Conservation (phyloP, 2,797 vertebrate species). For the Synaphobranchus kaupii region DNA sequence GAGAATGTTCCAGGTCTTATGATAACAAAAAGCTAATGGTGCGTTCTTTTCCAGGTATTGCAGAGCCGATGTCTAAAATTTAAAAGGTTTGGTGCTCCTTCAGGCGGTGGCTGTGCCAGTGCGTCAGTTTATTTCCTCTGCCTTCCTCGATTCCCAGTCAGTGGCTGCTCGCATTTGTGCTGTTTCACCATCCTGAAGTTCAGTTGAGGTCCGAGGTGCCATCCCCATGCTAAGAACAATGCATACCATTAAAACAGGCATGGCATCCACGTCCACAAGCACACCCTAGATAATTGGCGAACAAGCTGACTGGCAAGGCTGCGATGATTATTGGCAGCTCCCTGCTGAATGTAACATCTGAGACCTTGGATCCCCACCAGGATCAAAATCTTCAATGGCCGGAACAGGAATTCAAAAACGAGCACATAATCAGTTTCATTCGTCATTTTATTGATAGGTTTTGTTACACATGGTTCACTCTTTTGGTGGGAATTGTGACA, state of each 20-base stretch:
- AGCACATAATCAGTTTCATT: background rate
- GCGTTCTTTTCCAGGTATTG: background rate
- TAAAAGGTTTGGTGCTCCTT: background rate
- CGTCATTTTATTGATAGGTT: background rate
- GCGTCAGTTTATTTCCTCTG: background rate
- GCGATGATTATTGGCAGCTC: background rate
- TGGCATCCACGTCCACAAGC: background rate
- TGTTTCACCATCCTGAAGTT: constrained; percentile 32
- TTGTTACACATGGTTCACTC: background rate
- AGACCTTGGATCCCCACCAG: background rate
- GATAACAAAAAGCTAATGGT: constrained; percentile 24
- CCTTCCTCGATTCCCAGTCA: background rate
- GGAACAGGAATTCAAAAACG: background rate
- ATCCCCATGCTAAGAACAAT: background rate
- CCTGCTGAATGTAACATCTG: background rate
- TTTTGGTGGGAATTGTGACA: background rate
- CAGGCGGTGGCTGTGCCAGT: background rate
- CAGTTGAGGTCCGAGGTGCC: constrained; percentile 27
- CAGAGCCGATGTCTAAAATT: background rate
- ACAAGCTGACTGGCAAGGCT: background rate
- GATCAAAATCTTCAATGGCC: background rate
- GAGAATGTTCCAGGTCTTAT: constrained; percentile 10
- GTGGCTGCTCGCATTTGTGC: background rate
- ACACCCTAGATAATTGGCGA: background rate
- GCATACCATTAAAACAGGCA: background rate